Conservation (phyloP, 2,113 vertebrate genomes). For the Passer domesticus region DNA sequence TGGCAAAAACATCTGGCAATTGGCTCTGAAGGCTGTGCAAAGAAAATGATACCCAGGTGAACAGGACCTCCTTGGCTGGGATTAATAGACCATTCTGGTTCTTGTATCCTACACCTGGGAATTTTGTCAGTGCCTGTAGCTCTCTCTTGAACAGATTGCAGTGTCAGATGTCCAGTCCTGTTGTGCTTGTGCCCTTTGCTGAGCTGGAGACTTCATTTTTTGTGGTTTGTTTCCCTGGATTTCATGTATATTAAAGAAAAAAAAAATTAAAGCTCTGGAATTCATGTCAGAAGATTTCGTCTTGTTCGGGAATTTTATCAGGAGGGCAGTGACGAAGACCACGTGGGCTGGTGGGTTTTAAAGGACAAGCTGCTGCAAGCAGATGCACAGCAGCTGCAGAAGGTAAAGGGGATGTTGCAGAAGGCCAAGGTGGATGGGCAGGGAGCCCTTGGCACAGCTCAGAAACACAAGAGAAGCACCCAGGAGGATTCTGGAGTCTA, state of each 20-base stretch:
- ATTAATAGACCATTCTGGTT: background rate
- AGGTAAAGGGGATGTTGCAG: background rate
- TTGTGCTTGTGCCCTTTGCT: background rate
- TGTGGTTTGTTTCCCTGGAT: background rate
- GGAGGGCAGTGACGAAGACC: background rate
- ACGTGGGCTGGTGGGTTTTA: background rate
- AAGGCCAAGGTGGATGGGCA: background rate
- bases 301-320: background rate
- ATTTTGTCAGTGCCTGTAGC: background rate
- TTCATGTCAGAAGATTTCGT: background rate
- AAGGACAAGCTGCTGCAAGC: background rate
- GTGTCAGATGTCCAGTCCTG: background rate
- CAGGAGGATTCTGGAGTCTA: background rate
- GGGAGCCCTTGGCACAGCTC: background rate
- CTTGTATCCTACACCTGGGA: background rate
- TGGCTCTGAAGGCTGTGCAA: background rate
- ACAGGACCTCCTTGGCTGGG: background rate
- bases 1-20: background rate
- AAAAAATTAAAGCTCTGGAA: background rate
- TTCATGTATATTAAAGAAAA: background rate
- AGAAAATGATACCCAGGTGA: background rate
- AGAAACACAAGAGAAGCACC: background rate
- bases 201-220: background rate
- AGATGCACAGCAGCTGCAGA: background rate
- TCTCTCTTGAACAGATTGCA: background rate